Evolutionary conservation across 2,888 invertebrate genomes (phyloP).

Genomic region (Amphimallon solstitiale): DNA sequence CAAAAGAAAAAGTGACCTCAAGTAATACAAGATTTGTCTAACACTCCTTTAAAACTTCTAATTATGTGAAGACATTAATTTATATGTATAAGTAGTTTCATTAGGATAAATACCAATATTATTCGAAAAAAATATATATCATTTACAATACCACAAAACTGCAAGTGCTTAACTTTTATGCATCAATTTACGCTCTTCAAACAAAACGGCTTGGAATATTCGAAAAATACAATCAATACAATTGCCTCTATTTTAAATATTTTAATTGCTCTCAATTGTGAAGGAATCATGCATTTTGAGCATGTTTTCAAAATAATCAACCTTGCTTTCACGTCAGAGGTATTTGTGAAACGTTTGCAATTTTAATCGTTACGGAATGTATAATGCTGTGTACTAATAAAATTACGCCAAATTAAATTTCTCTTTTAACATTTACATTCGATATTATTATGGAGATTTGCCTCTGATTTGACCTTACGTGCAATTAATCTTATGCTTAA

Average conservation of each 20-base stretch:
- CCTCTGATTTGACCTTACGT: conserved; percentile 19
- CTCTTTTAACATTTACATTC: conserved; percentile 32
- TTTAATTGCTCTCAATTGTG: conserved; percentile 16
- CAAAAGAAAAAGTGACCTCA: no score
- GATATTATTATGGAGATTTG: conserved; percentile 23
- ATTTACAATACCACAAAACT: no score
- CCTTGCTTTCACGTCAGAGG: conserved; percentile 20
- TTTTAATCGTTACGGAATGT: conserved; percentile 16
- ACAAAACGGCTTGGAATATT: no score
- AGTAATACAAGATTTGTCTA: no score
- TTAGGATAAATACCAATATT: no score
- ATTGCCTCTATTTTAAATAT: conserved; percentile 8
- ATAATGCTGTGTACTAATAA: conserved; percentile 21
- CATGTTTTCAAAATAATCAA: conserved; percentile 26
- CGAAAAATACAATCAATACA: no score
- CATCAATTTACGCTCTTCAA: no score
- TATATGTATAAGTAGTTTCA: no score
- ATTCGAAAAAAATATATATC: no score
- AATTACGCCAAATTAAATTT: conserved; percentile 32
- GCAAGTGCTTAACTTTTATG: no score
- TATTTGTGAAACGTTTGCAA: conserved; percentile 30
- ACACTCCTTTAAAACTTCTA: no score
- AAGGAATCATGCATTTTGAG: conserved; percentile 9
- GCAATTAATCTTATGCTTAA: background rate
- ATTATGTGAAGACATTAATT: no score